Base-by-base conservation (phyloP, 2,888 invertebrate genomes). In the Clostera curtula region DNA sequence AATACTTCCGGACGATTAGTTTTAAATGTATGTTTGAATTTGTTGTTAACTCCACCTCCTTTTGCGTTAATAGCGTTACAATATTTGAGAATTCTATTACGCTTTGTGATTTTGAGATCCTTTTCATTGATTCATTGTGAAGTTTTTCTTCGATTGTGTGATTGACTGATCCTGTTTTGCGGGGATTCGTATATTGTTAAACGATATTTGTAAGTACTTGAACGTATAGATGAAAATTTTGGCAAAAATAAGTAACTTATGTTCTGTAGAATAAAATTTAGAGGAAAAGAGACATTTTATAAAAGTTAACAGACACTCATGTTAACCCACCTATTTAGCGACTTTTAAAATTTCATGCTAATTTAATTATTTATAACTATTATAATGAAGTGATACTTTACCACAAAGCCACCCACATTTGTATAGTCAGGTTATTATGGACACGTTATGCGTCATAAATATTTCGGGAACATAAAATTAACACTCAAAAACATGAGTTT, bases 401-500 rank as follows among this genome's bases (percentile, higher is more conserved):
- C 61, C 56, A 64, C 55, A 58, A 72, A 75, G 61, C 74, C 82
- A 82, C 82, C 80, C 82, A 80, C 80, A 80, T 82, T 79, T 80
- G 73, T 79, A 77, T 77, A 72, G 76, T 58, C 43, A 55, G 64
- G 70, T 73, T 74, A 76, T 82, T 77, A 76, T 63, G 71, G 66
- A 62, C 71, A 64, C 75, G 77, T 80, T 80, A 83, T 80, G 80
- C 74, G 72, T 80, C 82, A 82, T 82, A 82, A 83, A 82, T 80
- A 80, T 80, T 82, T 82, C 79, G 72, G 74, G 69, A 79, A 82
- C 80, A 77, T 82, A 77, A 83, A 83, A 79, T 82, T 79, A 82
- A 83, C 83, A 79, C 79, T 75, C 72, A 76, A 73, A 79, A 82
- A 77, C 75, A 79, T 68, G 76, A 73, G 59, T 66, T 77, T 70